These are phyloP conservation scores for Hetaerina americana DNA, from an alignment of 1,140 invertebrate species.

Conservation along the genomic window DNA sequence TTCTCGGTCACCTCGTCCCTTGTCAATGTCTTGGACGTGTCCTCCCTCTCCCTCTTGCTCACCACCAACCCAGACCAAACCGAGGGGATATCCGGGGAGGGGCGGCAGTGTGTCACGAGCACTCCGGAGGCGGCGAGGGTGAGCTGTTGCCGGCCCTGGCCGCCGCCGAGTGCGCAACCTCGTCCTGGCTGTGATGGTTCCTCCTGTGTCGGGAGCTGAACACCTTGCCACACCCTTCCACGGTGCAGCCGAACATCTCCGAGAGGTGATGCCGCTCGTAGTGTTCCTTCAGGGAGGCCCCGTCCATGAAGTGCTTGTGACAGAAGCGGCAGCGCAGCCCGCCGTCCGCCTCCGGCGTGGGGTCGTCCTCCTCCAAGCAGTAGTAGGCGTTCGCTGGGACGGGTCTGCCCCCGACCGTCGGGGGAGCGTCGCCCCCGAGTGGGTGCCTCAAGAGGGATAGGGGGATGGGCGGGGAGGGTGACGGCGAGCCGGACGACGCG, in stretches of 20 bases:
- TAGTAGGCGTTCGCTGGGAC: constrained; percentile 28
- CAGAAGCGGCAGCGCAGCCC: constrained; percentile 51
- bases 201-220: constrained; percentile 62
- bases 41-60: no score
- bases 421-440: constrained; percentile 28
- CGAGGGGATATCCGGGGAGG: neutral
- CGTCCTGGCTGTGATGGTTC: constrained; percentile 50
- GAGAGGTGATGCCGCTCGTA: constrained; percentile 49
- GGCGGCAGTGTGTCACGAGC: neutral
- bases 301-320: constrained; percentile 42
- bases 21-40: no score
- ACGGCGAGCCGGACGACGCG: constrained; percentile 17
- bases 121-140: neutral
- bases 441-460: constrained; percentile 28
- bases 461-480: constrained; percentile 22
- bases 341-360: constrained; percentile 42
- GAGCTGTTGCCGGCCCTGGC: neutral
- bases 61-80: neutral
- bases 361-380: constrained; percentile 39
- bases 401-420: constrained; percentile 22
- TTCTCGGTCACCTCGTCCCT: no score
- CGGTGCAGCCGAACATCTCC: constrained; percentile 66
- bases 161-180: neutral
- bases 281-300: constrained; percentile 48
- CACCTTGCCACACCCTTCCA: constrained; percentile 65